Evolutionary conservation across 2,888 invertebrate species (phyloP).

Genomic region (Flabesymbios commensalis): DNA sequence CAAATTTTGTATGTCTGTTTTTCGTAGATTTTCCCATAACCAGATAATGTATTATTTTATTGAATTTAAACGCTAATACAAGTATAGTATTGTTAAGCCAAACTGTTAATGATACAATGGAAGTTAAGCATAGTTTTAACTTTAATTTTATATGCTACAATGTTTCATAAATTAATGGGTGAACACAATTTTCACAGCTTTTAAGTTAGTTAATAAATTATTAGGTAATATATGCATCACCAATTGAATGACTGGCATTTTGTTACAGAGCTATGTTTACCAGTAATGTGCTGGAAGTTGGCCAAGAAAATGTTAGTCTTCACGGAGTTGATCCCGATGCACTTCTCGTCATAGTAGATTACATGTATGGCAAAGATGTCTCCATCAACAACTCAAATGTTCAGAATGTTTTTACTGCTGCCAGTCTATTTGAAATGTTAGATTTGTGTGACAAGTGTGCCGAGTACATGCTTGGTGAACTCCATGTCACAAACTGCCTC

Average conservation of each 20-base stretch:
- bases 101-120: too few relatives aligned
- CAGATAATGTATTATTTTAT: too few relatives aligned
- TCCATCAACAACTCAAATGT: constrained; percentile 71
- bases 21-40: too few relatives aligned
- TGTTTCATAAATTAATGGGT: too few relatives aligned
- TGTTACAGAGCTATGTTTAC: constrained; percentile 84
- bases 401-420: constrained; percentile 80
- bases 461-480: constrained; percentile 79
- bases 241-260: not conserved
- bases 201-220: too few relatives aligned
- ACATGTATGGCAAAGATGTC: constrained; percentile 81
- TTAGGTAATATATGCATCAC: not conserved
- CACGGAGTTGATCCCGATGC: constrained; percentile 85
- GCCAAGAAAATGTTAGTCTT: constrained; percentile 80
- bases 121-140: too few relatives aligned
- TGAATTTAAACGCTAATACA: too few relatives aligned
- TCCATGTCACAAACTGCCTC: constrained; percentile 87
- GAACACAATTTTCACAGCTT: too few relatives aligned
- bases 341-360: constrained; percentile 80
- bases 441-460: constrained; percentile 85
- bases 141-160: too few relatives aligned
- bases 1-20: too few relatives aligned
- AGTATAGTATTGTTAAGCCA: too few relatives aligned
- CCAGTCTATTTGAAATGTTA: constrained; percentile 78
- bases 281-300: constrained; percentile 80